Conservation (phyloP, 2,888 invertebrate species). For the Leptinotarsa juncta region DNA sequence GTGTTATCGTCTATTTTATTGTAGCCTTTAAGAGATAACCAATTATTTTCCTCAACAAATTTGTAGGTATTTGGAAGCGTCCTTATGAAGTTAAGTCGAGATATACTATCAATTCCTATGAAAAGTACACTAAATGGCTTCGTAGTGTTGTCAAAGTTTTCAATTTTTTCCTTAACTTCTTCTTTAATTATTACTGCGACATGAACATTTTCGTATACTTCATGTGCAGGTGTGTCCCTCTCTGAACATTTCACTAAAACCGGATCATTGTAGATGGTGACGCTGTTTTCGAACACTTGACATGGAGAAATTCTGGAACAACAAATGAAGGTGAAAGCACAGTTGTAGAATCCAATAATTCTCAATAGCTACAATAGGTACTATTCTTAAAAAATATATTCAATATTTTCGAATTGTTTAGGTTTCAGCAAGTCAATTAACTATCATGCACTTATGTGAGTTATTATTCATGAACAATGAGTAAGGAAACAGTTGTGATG, state of each 20-base stretch:
- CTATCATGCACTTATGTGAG: too few relatives aligned
- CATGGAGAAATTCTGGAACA: conserved; percentile 66
- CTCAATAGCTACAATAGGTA: too few relatives aligned
- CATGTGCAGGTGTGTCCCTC: conserved; percentile 41
- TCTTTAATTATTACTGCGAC: conserved; percentile 62
- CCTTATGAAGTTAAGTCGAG: conserved; percentile 80
- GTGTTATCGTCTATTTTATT: conserved; percentile 88
- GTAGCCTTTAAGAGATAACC: conserved; percentile 55
- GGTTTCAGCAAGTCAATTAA: too few relatives aligned
- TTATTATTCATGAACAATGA: too few relatives aligned
- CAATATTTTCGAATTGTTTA: too few relatives aligned
- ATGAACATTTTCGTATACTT: conserved; percentile 70
- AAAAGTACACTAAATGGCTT: conserved; percentile 76
- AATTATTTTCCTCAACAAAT: conserved; percentile 70
- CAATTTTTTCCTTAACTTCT: conserved; percentile 47
- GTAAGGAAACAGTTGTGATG: too few relatives aligned
- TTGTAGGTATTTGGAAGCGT: conserved; percentile 79
- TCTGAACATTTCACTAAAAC: conserved; percentile 68
- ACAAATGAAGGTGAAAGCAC: conserved; percentile 4
- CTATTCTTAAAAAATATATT: too few relatives aligned
- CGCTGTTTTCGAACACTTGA: conserved; percentile 63
- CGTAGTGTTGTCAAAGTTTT: conserved; percentile 46
- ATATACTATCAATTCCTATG: conserved; percentile 88
- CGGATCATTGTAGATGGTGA: conserved; percentile 65
- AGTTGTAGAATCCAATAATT: not conserved